Base-by-base conservation (phyloP, 2,888 invertebrate species). In the Andrena minutula region DNA sequence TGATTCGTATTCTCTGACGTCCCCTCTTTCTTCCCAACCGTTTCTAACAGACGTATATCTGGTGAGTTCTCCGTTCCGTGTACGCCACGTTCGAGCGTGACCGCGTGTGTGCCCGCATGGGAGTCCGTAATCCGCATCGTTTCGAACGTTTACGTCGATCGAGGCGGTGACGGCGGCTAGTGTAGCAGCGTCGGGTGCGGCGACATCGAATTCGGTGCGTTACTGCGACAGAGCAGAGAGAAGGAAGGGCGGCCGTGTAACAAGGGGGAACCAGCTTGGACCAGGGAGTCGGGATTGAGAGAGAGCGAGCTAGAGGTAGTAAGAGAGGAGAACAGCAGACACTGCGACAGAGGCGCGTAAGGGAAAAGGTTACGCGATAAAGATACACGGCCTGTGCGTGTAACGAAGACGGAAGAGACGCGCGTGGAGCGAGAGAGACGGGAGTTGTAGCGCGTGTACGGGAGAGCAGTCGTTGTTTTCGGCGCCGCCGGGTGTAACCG, bases 61-160 rank as follows among this genome's bases (percentile, higher is more conserved):
- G 23, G 10, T 7, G 6, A 26, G 60, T 41, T 61, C 20, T 16
- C 26, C 26, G 53, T 56, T 28, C 41, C 49, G 58, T 23, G 47
- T 23, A 35, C 23, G n/a, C 7, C 10, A 35, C 12, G 23, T n/a
- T 49, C 23, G 41, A 28, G 7, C 26, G 56, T 8, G 51, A 70
- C 26, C 32, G 53, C 79, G 80, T 60, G 82, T 68, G 83, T 60
- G 72, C 30, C 69, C 73, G 60, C 32, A 32, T 58, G 65, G 60
- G 20, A 65, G 49, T 12, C 51, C 23, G 20, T 60, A n/a, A 47
- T 66, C 47, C 74, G 60, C 70, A 66, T 68, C 70, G 70, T 76
- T 81, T 83, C 81, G 81, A 81, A 81, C 81, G 76, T 79, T 75
- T 69, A 68, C 73, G 82, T 82, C 82, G 80, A 80, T 80, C 72